Evolutionary conservation across 2,113 vertebrate genomes (phyloP).

Genomic region (Myotis davidii): DNA sequence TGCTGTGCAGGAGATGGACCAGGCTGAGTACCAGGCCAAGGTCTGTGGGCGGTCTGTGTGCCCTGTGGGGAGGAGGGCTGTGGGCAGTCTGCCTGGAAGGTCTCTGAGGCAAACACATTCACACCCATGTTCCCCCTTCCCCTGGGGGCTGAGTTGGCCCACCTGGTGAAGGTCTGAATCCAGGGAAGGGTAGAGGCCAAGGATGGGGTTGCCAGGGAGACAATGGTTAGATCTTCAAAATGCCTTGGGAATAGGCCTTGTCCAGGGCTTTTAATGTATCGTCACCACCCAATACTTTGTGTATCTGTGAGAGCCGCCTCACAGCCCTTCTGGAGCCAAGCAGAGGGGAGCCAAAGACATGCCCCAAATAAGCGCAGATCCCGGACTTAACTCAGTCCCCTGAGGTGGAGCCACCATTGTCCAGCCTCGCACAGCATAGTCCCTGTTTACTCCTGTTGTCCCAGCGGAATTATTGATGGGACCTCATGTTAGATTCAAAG

Average conservation of each 20-base stretch:
- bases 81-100: neutral
- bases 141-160: neutral
- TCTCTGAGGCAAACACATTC: neutral
- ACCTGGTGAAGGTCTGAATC: neutral
- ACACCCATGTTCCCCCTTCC: neutral
- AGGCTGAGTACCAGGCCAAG: slow-evolving; percentile 79
- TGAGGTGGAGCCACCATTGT: neutral
- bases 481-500: neutral
- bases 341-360: neutral
- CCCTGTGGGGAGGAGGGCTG: accelerated
- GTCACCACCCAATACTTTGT: neutral
- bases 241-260: neutral
- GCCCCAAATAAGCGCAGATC: neutral
- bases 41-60: slow-evolving; percentile 53
- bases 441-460: neutral
- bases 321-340: neutral
- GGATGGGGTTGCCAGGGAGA: neutral
- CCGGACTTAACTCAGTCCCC: neutral
- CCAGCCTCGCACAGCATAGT: neutral
- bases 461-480: neutral
- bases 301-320: neutral
- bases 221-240: neutral
- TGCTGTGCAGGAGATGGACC: slow-evolving; percentile 87
- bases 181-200: neutral
- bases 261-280: neutral